Evolutionary conservation across 30 jellyfish, hydroid and myxozoan species (phyloP).

Genomic region (Chironex yamaguchii): DNA sequence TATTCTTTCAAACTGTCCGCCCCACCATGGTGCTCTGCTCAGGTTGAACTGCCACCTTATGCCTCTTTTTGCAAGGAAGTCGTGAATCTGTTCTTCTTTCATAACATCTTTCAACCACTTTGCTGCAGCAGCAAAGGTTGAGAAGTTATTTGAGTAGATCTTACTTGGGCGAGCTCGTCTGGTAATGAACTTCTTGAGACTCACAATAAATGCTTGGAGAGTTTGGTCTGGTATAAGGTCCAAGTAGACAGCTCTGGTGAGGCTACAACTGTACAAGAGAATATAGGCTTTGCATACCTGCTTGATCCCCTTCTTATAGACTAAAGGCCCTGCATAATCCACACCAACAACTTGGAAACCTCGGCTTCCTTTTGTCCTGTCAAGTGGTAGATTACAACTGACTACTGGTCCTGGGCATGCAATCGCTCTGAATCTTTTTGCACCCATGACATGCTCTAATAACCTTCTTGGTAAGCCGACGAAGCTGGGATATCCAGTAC

Average conservation of each 20-base stretch:
- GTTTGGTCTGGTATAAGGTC: slow-evolving; percentile 61
- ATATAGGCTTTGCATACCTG: slow-evolving; percentile 56
- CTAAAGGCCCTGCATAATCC: slow-evolving; percentile 65
- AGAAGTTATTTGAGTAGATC: background rate
- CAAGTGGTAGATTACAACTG: slow-evolving; percentile 37
- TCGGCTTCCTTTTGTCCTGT: slow-evolving; percentile 33
- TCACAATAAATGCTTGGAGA: slow-evolving; percentile 11
- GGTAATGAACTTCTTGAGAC: background rate
- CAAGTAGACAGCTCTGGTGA: slow-evolving; percentile 54
- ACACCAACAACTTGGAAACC: slow-evolving; percentile 57
- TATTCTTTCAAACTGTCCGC: slow-evolving; percentile 67
- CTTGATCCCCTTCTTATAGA: background rate
- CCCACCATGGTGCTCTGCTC: slow-evolving; percentile 80
- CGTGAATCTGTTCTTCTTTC: background rate
- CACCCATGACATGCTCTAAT: slow-evolving; percentile 53
- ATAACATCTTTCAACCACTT: background rate
- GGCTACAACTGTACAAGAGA: slow-evolving; percentile 61
- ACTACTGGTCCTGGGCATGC: slow-evolving; percentile 48
- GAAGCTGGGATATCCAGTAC: slow-evolving; percentile 66
- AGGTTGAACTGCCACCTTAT: slow-evolving; percentile 69
- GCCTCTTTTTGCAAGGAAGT: background rate
- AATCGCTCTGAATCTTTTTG: slow-evolving; percentile 40
- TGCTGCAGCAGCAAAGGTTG: background rate
- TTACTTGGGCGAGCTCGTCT: background rate
- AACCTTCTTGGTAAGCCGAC: slow-evolving; percentile 32